These are phyloP conservation scores for Reticulitermes speratus DNA, from an alignment of 1,140 invertebrate genomes.

Conservation along the genomic window DNA sequence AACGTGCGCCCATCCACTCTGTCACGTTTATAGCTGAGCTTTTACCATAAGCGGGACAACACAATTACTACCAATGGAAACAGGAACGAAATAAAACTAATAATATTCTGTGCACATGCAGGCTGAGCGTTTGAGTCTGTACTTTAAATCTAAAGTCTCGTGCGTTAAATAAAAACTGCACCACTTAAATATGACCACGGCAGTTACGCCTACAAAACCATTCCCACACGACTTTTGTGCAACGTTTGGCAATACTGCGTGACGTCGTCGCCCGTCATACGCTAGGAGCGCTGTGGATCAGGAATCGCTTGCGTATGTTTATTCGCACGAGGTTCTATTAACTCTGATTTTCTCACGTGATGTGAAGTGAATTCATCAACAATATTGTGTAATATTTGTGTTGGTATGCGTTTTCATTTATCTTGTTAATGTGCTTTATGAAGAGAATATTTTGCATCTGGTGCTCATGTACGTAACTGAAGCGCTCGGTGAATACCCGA, in stretches of 20 bases:
- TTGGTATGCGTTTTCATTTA: too few species aligned
- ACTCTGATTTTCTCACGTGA: neutral
- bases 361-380: neutral
- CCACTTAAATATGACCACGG: too few species aligned
- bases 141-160: too few species aligned
- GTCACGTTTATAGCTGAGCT: too few species aligned
- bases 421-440: neutral
- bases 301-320: neutral
- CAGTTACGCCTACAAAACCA: neutral
- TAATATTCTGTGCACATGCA: too few species aligned
- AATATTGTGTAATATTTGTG: neutral
- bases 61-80: too few species aligned
- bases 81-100: too few species aligned
- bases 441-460: neutral
- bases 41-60: too few species aligned
- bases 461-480: neutral
- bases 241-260: constrained; percentile 4
- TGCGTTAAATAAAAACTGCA: too few species aligned
- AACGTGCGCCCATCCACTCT: too few species aligned
- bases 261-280: neutral
- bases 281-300: neutral
- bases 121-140: too few species aligned
- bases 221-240: neutral
- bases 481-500: neutral
- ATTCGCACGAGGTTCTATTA: neutral